A percentile compares a stretch with the other conserved stretches of the same genome.
phyloP scores from a whole-genome alignment of 1,140 invertebrate genomes.

The Apocrypta bakeri region DNA sequence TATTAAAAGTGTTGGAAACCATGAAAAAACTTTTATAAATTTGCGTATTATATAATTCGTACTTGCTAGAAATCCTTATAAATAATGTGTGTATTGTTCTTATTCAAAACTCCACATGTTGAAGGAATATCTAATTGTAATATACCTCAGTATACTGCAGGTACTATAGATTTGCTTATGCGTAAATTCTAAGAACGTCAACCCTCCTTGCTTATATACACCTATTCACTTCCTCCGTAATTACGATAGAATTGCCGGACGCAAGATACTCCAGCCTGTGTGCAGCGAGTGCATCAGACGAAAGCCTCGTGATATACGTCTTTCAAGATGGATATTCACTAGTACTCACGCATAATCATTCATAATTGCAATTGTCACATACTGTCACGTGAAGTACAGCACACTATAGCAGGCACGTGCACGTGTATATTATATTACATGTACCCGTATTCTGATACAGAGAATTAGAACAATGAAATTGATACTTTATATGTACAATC shows the following conservation, averaged over 20 bases:
- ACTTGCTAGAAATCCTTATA: no score
- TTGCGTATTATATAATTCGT: no score
- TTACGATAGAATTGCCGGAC: slow-evolving; percentile 42
- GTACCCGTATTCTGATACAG: no score
- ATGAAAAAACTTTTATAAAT: no score
- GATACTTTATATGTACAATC: no score
- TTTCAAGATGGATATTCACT: slow-evolving; percentile 25
- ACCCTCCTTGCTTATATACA: not conserved
- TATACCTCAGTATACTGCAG: not conserved
- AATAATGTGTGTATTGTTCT: no score
- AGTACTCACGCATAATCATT: slow-evolving; percentile 30
- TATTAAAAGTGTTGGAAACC: no score
- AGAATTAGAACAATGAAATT: no score
- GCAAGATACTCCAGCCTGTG: slow-evolving; percentile 14
- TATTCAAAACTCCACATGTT: no score
- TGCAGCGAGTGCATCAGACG: slow-evolving; percentile 12
- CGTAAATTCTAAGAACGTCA: slow-evolving; percentile 24
- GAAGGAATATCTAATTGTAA: not conserved
- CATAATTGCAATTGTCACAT: slow-evolving; percentile 36
- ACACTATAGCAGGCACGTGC: no score
- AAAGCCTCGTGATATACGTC: slow-evolving; percentile 37
- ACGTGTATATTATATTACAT: no score
- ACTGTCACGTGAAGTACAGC: not conserved
- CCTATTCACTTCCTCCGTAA: slow-evolving; percentile 9
- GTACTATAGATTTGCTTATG: not conserved